Evolutionary conservation across 2,113 vertebrate species (phyloP).

Genomic region (Nycticorax nycticorax): DNA sequence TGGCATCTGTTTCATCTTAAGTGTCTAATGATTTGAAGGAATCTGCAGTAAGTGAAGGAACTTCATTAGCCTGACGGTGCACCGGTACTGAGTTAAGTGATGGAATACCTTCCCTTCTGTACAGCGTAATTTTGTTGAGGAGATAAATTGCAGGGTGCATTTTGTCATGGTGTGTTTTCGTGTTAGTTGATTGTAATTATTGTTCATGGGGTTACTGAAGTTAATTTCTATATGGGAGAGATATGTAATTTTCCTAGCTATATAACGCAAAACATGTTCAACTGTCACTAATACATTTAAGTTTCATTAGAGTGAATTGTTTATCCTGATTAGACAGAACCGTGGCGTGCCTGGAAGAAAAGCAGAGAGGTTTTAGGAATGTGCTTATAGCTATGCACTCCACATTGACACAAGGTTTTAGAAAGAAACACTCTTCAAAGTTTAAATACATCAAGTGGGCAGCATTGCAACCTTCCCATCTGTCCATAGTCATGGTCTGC

Average conservation of each 20-base stretch:
- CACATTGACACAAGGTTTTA: not conserved
- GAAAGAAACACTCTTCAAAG: not conserved
- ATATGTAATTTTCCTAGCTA: conserved; percentile 30
- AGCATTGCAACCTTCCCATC: not conserved
- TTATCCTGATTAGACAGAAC: not conserved
- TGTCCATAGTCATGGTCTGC: not conserved
- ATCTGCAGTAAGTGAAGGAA: not conserved
- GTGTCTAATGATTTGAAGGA: not conserved
- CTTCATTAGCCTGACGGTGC: not conserved
- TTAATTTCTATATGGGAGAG: conserved; percentile 50
- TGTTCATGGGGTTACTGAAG: conserved; percentile 28
- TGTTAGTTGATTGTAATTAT: conserved; percentile 44
- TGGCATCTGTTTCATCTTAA: not conserved
- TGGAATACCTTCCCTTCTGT: not conserved
- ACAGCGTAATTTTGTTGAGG: not conserved
- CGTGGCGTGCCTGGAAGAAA: not conserved
- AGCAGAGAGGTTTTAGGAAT: not conserved
- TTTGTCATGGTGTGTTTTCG: conserved; percentile 5
- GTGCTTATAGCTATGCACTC: not conserved
- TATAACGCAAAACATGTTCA: conserved; percentile 5
- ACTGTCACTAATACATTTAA: not conserved
- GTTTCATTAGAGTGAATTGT: conserved; percentile 15
- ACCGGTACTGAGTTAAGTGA: not conserved
- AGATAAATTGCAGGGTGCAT: conserved; percentile 21
- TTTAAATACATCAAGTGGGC: not conserved